Evolutionary conservation across 2,888 invertebrate genomes (phyloP).

Genomic region (Drosophila mimica): DNA sequence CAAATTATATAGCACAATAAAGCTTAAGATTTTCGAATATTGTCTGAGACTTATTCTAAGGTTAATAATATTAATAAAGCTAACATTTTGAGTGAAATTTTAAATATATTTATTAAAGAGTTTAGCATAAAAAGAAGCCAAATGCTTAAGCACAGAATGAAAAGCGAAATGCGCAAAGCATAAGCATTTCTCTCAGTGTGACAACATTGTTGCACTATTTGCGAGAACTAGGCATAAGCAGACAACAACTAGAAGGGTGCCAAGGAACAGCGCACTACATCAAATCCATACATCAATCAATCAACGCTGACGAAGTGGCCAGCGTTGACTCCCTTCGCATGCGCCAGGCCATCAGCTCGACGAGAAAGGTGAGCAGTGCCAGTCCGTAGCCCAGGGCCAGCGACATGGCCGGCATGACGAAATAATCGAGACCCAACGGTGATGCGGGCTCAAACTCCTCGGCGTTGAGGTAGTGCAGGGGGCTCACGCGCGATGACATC

Average conservation of each 20-base stretch:
- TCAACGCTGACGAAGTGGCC: slow-evolving; percentile 43
- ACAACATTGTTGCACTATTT: slow-evolving; percentile 34
- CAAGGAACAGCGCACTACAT: slow-evolving; percentile 36
- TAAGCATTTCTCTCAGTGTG: slow-evolving; percentile 37
- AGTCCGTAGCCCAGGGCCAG: slow-evolving; percentile 61
- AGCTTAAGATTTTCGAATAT: background rate
- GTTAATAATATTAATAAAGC: background rate
- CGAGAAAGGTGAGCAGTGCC: slow-evolving; percentile 62
- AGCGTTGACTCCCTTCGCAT: slow-evolving; percentile 18
- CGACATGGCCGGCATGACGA: slow-evolving; percentile 76
- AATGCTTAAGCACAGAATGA: background rate
- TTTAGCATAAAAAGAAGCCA: background rate
- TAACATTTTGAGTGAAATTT: too few species aligned
- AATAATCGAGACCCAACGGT: slow-evolving; percentile 70
- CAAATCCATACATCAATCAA: slow-evolving; percentile 59
- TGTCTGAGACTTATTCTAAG: background rate
- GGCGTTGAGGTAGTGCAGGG: slow-evolving; percentile 55
- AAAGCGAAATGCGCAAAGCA: background rate
- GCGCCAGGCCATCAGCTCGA: slow-evolving; percentile 67
- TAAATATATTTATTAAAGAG: background rate
- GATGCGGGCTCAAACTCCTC: slow-evolving; percentile 54
- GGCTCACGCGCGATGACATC: slow-evolving; percentile 64
- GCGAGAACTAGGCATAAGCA: slow-evolving; percentile 4
- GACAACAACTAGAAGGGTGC: slow-evolving; percentile 35
- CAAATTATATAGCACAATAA: background rate